A percentile compares a stretch with the other conserved stretches of the same genome.
Evolutionary conservation across 2,888 invertebrate species (phyloP).

Genomic region (Trissolcus brochymenae): DNA sequence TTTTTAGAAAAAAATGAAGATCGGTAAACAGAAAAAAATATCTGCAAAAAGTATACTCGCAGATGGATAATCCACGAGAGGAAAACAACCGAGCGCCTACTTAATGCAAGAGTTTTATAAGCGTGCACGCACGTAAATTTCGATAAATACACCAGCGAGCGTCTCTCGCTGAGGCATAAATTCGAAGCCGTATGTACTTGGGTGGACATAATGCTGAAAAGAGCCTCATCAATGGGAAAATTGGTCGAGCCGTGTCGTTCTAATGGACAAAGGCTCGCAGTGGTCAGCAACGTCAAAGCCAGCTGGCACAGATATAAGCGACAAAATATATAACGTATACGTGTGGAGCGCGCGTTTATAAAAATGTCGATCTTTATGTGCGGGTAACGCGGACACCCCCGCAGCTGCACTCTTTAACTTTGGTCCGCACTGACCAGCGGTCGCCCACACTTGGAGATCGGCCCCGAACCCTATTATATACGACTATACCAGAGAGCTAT

Average conservation of each 20-base stretch:
- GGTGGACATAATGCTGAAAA: slow-evolving; percentile 61
- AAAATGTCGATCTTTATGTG: slow-evolving; percentile 49
- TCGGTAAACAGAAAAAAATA: too few species aligned
- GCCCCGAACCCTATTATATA: slow-evolving; percentile 59
- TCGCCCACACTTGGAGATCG: slow-evolving; percentile 65
- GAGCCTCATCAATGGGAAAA: slow-evolving; percentile 69
- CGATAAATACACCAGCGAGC: background rate
- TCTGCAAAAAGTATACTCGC: too few species aligned
- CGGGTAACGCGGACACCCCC: slow-evolving; percentile 56
- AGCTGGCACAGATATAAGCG: slow-evolving; percentile 54
- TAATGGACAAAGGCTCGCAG: slow-evolving; percentile 63
- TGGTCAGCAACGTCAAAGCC: slow-evolving; percentile 58
- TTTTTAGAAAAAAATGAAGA: too few species aligned
- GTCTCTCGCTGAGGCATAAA: slow-evolving; percentile 12
- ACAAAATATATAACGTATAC: slow-evolving; percentile 35
- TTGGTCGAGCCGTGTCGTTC: slow-evolving; percentile 63
- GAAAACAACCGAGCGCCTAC: slow-evolving; percentile 3
- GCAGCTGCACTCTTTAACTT: slow-evolving; percentile 58
- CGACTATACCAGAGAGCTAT: slow-evolving; percentile 43
- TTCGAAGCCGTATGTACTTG: slow-evolving; percentile 34
- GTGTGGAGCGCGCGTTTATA: slow-evolving; percentile 27
- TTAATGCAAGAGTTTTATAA: slow-evolving; percentile 2
- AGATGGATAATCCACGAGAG: too few species aligned
- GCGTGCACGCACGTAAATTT: background rate
- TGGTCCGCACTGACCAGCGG: slow-evolving; percentile 64